These are phyloP conservation scores for Eulemur rubriventer DNA, from an alignment of 2,797 vertebrate genomes.

Conservation along the genomic window DNA sequence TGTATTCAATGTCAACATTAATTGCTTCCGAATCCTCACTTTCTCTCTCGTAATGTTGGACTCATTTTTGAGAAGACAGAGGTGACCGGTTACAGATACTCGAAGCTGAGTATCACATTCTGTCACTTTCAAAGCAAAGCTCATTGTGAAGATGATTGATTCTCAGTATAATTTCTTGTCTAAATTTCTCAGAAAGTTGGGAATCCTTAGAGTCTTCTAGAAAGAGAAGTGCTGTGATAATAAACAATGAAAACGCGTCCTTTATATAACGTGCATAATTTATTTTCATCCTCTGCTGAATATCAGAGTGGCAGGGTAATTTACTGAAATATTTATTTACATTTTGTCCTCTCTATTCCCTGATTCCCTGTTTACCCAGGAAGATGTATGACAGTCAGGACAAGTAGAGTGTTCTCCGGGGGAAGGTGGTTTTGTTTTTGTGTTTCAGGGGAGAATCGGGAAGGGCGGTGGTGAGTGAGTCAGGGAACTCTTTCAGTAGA, in stretches of 20 bases:
- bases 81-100: background rate
- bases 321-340: background rate
- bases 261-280: background rate
- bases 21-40: background rate
- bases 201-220: background rate
- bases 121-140: background rate
- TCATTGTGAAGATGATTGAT: slow-evolving; percentile 29
- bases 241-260: background rate
- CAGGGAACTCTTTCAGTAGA: background rate
- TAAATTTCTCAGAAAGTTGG: background rate
- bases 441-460: background rate
- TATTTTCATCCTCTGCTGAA: background rate
- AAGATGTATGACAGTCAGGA: background rate
- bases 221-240: slow-evolving; percentile 4
- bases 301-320: background rate
- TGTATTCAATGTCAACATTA: background rate
- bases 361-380: background rate
- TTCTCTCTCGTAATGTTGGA: background rate
- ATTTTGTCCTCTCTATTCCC: background rate
- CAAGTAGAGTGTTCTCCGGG: background rate
- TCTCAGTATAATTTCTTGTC: background rate
- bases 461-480: background rate
- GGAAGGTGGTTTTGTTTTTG: background rate
- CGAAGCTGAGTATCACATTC: background rate
- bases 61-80: background rate